Conservation (phyloP, 2,113 vertebrate species). For the Saccopteryx bilineata region DNA sequence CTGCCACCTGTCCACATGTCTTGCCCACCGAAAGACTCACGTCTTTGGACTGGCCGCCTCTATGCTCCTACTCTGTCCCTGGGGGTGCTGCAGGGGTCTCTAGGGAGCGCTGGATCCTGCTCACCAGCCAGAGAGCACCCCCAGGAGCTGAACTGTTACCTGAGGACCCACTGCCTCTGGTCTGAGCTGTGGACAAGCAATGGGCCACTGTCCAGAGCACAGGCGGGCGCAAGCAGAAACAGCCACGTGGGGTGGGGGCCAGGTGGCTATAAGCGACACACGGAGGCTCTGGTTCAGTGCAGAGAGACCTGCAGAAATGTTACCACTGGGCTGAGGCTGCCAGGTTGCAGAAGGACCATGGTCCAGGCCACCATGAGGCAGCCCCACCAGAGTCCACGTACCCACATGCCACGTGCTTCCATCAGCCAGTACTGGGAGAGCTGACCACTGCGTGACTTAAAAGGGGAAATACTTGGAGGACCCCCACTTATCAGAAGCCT, state of each 20-base stretch:
- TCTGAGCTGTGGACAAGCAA: background rate
- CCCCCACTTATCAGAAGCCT: background rate
- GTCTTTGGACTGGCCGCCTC: no score
- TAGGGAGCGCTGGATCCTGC: no score
- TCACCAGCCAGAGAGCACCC: background rate
- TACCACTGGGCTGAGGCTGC: no score
- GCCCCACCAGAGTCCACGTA: no score
- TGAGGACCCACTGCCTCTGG: background rate
- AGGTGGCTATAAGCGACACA: no score
- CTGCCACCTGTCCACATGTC: rapidly evolving
- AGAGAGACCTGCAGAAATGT: no score
- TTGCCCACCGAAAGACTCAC: background rate
- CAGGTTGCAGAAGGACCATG: no score
- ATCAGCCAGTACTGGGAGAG: background rate
- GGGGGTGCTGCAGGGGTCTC: background rate
- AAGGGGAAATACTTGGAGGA: background rate
- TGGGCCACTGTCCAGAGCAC: rapidly evolving
- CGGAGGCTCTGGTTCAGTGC: no score
- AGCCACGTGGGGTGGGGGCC: no score
- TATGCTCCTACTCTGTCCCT: rapidly evolving
- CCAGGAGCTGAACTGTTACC: background rate
- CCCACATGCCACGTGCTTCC: background rate
- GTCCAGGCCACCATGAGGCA: no score
- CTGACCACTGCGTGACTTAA: rapidly evolving
- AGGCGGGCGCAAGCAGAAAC: no score